Conservation (phyloP, 2,888 invertebrate species). For the Pollenia amentaria region DNA sequence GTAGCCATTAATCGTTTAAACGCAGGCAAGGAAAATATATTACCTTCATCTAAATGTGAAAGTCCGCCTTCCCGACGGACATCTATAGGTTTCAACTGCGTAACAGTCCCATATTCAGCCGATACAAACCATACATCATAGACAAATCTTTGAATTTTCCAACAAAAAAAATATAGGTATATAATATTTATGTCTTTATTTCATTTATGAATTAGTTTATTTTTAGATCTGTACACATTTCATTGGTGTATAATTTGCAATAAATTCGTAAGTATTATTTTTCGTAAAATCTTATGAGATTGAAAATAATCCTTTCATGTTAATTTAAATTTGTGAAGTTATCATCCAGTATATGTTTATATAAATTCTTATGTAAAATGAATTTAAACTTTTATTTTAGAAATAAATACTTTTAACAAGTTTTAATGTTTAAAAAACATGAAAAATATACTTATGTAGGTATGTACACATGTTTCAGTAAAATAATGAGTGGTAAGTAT, state of each 20-base stretch:
- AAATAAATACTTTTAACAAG: background rate
- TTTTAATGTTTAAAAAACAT: too few relatives aligned
- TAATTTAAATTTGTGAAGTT: too few relatives aligned
- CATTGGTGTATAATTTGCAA: slow-evolving; percentile 42
- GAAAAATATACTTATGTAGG: too few relatives aligned
- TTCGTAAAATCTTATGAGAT: background rate
- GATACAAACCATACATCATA: slow-evolving; percentile 17
- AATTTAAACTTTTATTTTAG: background rate
- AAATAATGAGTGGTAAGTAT: too few relatives aligned
- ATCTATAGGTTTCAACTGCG: slow-evolving; percentile 24
- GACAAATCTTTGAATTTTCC: background rate
- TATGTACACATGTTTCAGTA: too few relatives aligned
- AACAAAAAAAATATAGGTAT: background rate
- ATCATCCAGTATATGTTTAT: too few relatives aligned
- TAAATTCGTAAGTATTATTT: background rate
- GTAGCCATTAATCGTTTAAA: slow-evolving; percentile 78
- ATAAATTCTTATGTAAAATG: too few relatives aligned
- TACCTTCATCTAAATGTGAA: slow-evolving; percentile 71
- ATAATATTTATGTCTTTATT: background rate
- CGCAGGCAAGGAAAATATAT: slow-evolving; percentile 79
- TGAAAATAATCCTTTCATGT: slow-evolving; percentile 1
- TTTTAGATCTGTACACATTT: slow-evolving; percentile 29
- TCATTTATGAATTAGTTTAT: background rate
- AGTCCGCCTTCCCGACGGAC: slow-evolving; percentile 6
- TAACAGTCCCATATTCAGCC: background rate